Percentiles rank a stretch among this genome's conserved stretches.
Evolutionary conservation across 1,140 invertebrate genomes (phyloP).

Genomic region (Lethocerus indicus): DNA sequence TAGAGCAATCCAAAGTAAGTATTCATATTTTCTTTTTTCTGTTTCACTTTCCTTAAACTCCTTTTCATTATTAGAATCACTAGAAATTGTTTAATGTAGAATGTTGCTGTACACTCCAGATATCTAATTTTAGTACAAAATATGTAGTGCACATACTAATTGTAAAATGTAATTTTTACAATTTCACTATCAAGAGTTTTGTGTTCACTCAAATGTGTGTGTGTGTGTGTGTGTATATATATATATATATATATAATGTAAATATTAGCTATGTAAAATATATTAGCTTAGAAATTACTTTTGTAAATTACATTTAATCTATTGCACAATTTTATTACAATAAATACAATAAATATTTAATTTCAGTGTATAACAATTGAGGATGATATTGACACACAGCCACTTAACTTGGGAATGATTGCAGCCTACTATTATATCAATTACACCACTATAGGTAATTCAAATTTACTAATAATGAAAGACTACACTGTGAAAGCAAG

Average conservation of each 20-base stretch:
- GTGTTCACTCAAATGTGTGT: no score
- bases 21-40: conserved; percentile 18
- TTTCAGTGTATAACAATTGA: conserved; percentile 97
- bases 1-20: conserved; percentile 96
- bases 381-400: conserved; percentile 92
- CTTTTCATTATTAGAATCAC: background rate
- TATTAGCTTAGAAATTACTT: no score
- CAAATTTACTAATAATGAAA: no score
- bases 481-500: no score
- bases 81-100: background rate
- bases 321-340: background rate
- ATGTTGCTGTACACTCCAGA: background rate
- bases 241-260: no score
- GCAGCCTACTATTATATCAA: conserved; percentile 99
- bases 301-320: background rate
- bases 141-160: no score
- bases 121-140: no score
- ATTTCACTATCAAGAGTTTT: no score
- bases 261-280: no score
- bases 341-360: conserved; percentile 20
- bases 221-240: no score
- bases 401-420: conserved; percentile 98
- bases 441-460: conserved; percentile 97
- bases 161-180: no score
- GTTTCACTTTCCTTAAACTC: no score